phyloP scores from a whole-genome alignment of 2,113 vertebrate genomes.

The Corythoichthys intestinalis region DNA sequence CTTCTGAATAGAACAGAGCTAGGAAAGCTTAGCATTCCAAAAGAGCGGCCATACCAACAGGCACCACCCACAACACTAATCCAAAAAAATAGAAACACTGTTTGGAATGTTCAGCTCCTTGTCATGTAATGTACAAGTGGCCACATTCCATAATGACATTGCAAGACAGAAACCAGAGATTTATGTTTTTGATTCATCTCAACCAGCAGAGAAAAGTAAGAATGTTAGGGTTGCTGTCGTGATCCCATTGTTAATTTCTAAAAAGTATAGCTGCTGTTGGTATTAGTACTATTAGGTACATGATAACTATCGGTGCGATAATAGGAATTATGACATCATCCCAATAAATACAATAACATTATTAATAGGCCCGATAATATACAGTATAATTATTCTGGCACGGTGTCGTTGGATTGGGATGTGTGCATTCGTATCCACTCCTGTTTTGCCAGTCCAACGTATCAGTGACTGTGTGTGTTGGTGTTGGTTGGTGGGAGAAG shows the following conservation, averaged over 20 bases:
- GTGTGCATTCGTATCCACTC: too few relatives aligned
- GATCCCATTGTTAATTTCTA: background rate
- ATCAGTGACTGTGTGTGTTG: too few relatives aligned
- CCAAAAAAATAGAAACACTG: conserved; percentile 47
- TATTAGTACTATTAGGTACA: too few relatives aligned
- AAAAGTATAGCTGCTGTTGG: too few relatives aligned
- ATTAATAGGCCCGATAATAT: too few relatives aligned
- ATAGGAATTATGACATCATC: too few relatives aligned
- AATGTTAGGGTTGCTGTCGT: background rate
- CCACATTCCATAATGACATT: conserved; percentile 14
- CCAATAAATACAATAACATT: too few relatives aligned
- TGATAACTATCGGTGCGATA: too few relatives aligned
- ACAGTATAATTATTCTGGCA: too few relatives aligned
- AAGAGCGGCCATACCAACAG: conserved; percentile 55
- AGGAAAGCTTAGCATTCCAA: conserved; percentile 66
- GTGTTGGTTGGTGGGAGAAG: too few relatives aligned
- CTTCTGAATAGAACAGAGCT: conserved; percentile 49
- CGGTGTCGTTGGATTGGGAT: too few relatives aligned
- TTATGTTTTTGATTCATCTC: background rate
- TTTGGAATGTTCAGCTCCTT: conserved; percentile 32
- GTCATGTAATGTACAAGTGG: conserved; percentile 20
- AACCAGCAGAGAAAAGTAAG: background rate
- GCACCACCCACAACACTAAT: conserved; percentile 35
- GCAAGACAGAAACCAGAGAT: background rate
- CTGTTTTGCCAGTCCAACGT: too few relatives aligned